Percentiles rank a stretch among this genome's conserved stretches.
phyloP scores from a whole-genome alignment of 2,113 vertebrate genomes.

The Dipodomys ordii region DNA sequence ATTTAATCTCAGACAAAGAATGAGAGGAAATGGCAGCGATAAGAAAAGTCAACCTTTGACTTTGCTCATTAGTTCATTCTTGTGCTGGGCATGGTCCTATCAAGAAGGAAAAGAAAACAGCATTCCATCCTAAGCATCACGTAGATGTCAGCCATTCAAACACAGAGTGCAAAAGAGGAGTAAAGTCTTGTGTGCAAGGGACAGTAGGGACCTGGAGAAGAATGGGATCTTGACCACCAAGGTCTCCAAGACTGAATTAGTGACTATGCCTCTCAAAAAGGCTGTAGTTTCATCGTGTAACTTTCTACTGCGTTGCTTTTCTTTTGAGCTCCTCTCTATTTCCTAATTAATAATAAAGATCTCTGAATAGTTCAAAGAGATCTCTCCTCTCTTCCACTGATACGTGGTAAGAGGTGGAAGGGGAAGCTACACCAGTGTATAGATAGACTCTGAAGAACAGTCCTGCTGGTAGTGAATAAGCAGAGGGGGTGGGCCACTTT shows the following conservation, averaged over 20 bases:
- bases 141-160: neutral
- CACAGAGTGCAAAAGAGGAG: rapidly evolving
- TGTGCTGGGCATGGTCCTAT: neutral
- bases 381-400: too few species aligned
- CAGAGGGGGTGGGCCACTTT: neutral
- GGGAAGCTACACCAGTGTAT: neutral
- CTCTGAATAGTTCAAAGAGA: neutral
- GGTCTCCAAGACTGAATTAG: neutral
- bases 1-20: neutral
- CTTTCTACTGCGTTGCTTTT: neutral
- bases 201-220: neutral
- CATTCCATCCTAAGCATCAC: neutral
- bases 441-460: neutral
- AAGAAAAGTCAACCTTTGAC: neutral
- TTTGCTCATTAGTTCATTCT: neutral
- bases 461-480: neutral
- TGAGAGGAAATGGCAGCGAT: neutral
- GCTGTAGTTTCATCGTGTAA: neutral
- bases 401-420: neutral
- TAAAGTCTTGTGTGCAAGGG: neutral
- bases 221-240: neutral
- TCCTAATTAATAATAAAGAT: neutral
- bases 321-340: neutral
- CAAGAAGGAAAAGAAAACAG: neutral
- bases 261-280: neutral